These are phyloP conservation scores for Danio jaintianensis DNA, from an alignment of 2,797 vertebrate genomes.

Conservation along the genomic window DNA sequence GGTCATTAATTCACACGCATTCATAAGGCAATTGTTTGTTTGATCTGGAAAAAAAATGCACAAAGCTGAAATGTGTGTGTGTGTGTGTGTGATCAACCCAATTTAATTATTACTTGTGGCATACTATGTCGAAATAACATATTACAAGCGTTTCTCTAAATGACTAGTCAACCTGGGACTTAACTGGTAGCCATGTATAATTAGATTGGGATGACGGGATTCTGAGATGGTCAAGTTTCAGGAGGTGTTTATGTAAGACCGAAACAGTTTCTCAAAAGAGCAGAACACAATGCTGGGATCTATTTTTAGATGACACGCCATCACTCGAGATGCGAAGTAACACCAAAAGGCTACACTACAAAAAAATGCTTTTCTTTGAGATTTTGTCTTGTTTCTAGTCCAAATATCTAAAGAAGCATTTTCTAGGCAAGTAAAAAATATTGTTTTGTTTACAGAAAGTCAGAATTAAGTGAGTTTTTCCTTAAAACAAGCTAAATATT, in stretches of 20 bases:
- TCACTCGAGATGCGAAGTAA: neutral
- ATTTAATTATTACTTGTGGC: neutral
- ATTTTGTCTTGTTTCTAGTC: no score
- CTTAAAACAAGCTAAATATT: no score
- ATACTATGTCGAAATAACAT: neutral
- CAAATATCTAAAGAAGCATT: no score
- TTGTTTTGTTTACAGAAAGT: no score
- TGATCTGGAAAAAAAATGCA: neutral
- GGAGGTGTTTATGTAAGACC: neutral
- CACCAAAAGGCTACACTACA: no score
- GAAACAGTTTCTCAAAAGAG: slow-evolving; percentile 1
- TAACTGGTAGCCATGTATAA: neutral
- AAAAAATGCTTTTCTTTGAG: no score
- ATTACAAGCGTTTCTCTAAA: neutral
- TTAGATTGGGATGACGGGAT: neutral
- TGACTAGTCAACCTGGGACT: neutral
- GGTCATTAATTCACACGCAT: slow-evolving; percentile 6
- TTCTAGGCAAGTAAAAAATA: no score
- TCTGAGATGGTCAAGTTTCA: neutral
- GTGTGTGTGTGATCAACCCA: no score
- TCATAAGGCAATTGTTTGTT: neutral
- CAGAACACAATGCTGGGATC: neutral
- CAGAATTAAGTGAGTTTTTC: no score
- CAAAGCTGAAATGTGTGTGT: neutral
- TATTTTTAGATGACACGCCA: neutral